Evolutionary conservation across 2,797 vertebrate species (phyloP), one percentile per base, ranked within the genome.

Genomic region (Pseudomugil gertrudae): DNA sequence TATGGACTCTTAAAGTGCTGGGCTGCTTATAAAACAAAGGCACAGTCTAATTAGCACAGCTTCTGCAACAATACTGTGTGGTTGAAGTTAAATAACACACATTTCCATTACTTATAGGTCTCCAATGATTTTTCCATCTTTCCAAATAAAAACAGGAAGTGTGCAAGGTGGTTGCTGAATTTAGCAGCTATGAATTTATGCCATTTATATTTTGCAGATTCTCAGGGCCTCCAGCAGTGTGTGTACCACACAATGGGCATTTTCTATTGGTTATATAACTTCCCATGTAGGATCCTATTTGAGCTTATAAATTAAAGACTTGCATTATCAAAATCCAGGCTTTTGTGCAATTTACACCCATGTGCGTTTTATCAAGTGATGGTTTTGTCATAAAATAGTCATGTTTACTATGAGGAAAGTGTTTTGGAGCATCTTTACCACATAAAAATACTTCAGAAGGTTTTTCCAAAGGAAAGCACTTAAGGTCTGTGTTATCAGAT

Each of bases 341-440:
- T 56, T 11, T 51, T 36, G 38, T 68, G 43, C 23, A 51, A 59
- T 65, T 69, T 72, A 55, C 40, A 26, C 74, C 75, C 53, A 72
- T 74, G 66, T 79, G 66, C 74, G 80, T 79, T 62, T 72, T 52
- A 78, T 81, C 9, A 43, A 51, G 36, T 53, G 71, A 48, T 47
- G 50, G 6, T 63, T 21, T n/a, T 10, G 45, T 57, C 60, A 80
- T 84, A 75, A 77, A 80, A 45, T 9, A 45, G n/a, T 21, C 9
- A 45, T 45, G 40, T 45, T 45, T 15, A 21, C 40, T 45, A n/a
- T 45, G 19, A 21, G 19, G 40, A 21, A 45, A 45, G 43, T 45
- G 19, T 45, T 45, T 17, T 8, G 1, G 9, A 21, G n/a, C 9
- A 45, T 17, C 43, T 45, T 21, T 21, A 45, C 8, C 9, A 45